Base-by-base conservation (phyloP, 2,797 vertebrate species). In the Paramormyrops hopkinsi region DNA sequence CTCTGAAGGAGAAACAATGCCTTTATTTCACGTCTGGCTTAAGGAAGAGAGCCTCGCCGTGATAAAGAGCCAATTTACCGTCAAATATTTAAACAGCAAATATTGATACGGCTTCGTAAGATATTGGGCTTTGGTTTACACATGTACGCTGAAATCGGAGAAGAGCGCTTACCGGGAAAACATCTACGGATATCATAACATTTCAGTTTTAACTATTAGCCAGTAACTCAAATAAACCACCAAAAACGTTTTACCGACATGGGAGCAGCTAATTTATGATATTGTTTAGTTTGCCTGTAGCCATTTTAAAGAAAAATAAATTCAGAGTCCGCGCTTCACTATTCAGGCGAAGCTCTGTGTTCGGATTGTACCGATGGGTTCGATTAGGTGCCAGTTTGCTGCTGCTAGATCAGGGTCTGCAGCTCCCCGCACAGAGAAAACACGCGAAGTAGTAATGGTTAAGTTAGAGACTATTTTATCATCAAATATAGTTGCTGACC, bases 61-160 rank as follows among this genome's bases (percentile, higher is more conserved):
- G 19, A 83, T 41, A 83, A 50, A 83, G 79, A 50, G 79, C 79
- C 41, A 46, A 83, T 83, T 50, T 85, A 85, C 25, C 2, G 51
- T 6, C 25, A 29, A 56, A 14, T 86, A 50, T 83, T 50, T 33
- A 85, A 86, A 65, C 14, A 22, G 88, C 83, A 90, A 90, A 90
- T 90, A 90, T 86, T 90, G 84, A 88, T 19, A 53, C 85, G 11
- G 62, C 50, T 22, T 82, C 83, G 4, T 50, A 44, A 76, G 86
- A 76, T 51, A 50, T 53, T 25, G 41, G 79, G 59, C 51, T 59
- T 87, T 33, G 25, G 29, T 65, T 84, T 76, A 89, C 54, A 87
- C 86, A 29, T 50, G 83, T 11, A n/a, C 62, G 14, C 25, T 86
- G 51, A 56, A 86, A 33, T 86, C 51, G 12, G 84, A 86, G 84